Base-by-base conservation (phyloP, 2,797 vertebrate species). In the Taeniopygia guttata region DNA sequence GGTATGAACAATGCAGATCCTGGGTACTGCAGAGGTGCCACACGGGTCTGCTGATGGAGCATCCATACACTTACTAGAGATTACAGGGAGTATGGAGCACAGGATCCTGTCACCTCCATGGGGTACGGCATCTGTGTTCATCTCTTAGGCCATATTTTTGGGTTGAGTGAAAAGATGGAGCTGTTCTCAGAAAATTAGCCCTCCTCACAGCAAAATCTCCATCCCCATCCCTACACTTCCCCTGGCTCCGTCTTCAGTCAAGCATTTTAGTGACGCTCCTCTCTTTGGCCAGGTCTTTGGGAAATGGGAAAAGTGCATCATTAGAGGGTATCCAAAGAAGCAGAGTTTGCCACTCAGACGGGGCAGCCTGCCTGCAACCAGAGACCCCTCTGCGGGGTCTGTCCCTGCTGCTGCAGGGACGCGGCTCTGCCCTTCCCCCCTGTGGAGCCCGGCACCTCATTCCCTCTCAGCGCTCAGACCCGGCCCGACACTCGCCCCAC, bases 221-320 rank as follows among this genome's bases (percentile, higher is more conserved):
- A 0, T 15, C 10, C 7, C 5, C 5, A 4, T 43, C 43, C 27
- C 36, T 40, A 8, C 5, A 1, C 13, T 25, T n/a, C 6, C 17
- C 69, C 6, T 1, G 8, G 4, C 29, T 38, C 10, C 2, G 0
- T 30, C 30, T 43, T 68, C 26, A 25, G 12, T 5, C 49, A 32
- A 17, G 26, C 1, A 2, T 16, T 67, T 81, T 3, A 70, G 7
- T 18, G 45, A 18, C 1, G 0, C 21, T 59, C 19, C 45, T 59
- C 5, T 77, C 15, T 80, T 55, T 8, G 51, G 20, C 63, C 32
- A 38, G 38, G 12, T 20, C 38, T 55, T 48, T 34, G 40, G 14
- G 21, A 46, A 81, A 55, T 0, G 16, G 32, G 45, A 36, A 32
- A 67, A 25, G 11, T 1, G 16, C 3, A 18, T 34, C 30, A 13